Evolutionary conservation across 1,140 invertebrate species (phyloP).

Genomic region (Zaprionus ornatus): DNA sequence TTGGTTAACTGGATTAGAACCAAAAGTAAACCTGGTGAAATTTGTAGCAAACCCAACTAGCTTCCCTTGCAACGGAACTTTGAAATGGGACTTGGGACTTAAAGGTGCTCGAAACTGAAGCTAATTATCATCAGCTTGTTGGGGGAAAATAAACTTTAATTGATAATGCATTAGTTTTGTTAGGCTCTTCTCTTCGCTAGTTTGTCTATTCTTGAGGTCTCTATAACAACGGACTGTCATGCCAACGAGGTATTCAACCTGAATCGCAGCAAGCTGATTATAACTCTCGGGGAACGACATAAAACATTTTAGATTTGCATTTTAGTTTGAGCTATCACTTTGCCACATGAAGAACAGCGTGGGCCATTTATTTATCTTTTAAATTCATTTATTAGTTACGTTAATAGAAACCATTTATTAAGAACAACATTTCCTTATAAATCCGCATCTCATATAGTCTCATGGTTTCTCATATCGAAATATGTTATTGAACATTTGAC

Average conservation of each 20-base stretch:
- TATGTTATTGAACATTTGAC: no score
- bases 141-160: no score
- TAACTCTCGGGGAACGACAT: constrained; percentile 18
- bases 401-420: no score
- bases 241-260: not conserved
- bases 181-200: not conserved
- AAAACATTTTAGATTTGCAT: constrained; percentile 38
- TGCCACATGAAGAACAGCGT: constrained; percentile 18
- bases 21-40: constrained; percentile 24
- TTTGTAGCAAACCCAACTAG: constrained; percentile 6
- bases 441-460: no score
- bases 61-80: not conserved
- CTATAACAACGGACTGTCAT: constrained; percentile 14
- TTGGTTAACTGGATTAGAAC: constrained; percentile 59
- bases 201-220: not conserved
- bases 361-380: no score
- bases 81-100: not conserved
- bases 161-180: constrained; percentile 4
- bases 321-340: constrained; percentile 28
- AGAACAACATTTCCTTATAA: no score
- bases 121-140: not conserved
- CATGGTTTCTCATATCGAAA: not conserved
- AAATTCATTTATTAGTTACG: no score
- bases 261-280: constrained; percentile 34
- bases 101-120: not conserved